These are phyloP conservation scores for Lycodopsis pacificus DNA, from an alignment of 2,797 vertebrate genomes.

Conservation along the genomic window DNA sequence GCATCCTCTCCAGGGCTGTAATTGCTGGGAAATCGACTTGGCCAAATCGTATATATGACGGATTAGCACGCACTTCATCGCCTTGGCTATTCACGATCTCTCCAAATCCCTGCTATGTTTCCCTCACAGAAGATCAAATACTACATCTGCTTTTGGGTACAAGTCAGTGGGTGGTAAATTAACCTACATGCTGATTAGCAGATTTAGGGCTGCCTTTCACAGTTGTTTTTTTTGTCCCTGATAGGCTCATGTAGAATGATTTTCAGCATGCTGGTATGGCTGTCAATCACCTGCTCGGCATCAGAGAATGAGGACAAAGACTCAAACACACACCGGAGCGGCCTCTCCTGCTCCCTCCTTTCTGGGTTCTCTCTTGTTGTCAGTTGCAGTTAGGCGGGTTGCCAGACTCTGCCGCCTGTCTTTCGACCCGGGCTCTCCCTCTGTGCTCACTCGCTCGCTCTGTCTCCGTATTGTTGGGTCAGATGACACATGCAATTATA, in stretches of 20 bases:
- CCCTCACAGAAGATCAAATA: conserved; percentile 62
- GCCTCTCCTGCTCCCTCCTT: conserved; percentile 23
- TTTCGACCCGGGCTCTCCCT: conserved; percentile 66
- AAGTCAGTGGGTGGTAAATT: conserved; percentile 66
- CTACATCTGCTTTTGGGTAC: conserved; percentile 63
- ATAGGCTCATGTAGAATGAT: conserved; percentile 49
- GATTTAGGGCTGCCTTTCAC: conserved; percentile 50
- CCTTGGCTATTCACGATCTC: conserved; percentile 56
- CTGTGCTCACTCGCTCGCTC: conserved; percentile 62
- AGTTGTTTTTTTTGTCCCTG: conserved; percentile 42
- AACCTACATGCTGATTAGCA: conserved; percentile 72
- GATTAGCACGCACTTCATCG: conserved; percentile 70
- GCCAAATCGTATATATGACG: conserved; percentile 58
- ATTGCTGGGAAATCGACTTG: conserved; percentile 76
- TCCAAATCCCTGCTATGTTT: conserved; percentile 52
- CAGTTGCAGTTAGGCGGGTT: conserved; percentile 68
- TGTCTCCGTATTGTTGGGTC: conserved; percentile 72
- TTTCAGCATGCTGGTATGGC: conserved; percentile 33
- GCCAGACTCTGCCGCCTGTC: conserved; percentile 73
- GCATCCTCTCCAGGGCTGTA: conserved; percentile 46
- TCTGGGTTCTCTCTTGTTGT: conserved; percentile 57
- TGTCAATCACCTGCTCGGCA: conserved; percentile 50
- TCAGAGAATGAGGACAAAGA: conserved; percentile 41
- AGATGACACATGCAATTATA: conserved; percentile 74
- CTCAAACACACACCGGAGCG: conserved; percentile 19